Base-by-base conservation (phyloP, 92 coral and sea anemone species). In the Porites rus region DNA sequence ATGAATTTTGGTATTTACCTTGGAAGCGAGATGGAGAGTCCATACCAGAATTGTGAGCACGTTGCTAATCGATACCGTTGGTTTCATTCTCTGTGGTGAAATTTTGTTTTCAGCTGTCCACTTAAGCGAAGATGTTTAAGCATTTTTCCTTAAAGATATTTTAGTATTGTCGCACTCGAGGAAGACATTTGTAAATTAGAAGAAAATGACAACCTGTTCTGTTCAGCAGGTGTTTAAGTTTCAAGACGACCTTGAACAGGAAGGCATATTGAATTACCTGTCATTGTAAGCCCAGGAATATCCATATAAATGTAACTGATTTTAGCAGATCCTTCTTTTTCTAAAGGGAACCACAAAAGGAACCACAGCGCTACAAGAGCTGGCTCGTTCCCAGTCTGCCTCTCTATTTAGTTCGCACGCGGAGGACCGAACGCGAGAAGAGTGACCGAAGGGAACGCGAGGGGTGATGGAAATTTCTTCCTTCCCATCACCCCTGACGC, bases 141-240 rank as follows among this genome's bases (percentile, higher is more conserved):
- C 22, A 16, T n/a, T 66, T 50, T 17, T 68, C 4, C 7, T 71
- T 59, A 63, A 14, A 43, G 14, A 19, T 12, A 54, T 21, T 69
- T 18, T 31, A 80, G 63, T 6, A 14, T 51, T 3, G 64, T 80
- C 69, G 12, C 21, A 10, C 31, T 69, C 28, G 66, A 68, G 67
- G 28, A 24, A 2, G 52, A 53, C 53, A 24, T 50, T 25, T 17
- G 18, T 25, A 8, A 69, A 13, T 24, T 69, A 4, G 62, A 43
- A 10, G n/a, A 6, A 52, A 52, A 20, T 51, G 3, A 18, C 64
- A 74, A 74, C 64, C 78, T 6, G 43, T 74, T 8, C 19, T 28
- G 77, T 43, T 70, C 8, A 71, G 60, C 86, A 81, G 86, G 86
- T 81, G 86, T 71, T 38, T 3, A 38, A 38, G 46, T 38, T 70